Evolutionary conservation across 1,140 invertebrate genomes (phyloP), one percentile per base, ranked within the genome.

Genomic region (Drosophila bipectinata): DNA sequence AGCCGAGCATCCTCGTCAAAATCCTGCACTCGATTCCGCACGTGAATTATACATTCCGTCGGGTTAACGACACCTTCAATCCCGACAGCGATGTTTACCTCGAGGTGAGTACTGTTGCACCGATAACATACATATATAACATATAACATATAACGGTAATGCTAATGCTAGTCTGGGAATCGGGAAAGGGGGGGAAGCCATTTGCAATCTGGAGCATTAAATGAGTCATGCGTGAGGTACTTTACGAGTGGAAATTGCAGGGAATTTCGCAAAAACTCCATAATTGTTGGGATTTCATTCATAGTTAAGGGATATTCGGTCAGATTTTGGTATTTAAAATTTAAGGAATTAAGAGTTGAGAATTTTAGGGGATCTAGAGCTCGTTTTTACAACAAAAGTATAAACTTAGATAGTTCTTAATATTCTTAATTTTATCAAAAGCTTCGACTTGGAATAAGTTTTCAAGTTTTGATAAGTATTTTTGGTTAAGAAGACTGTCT

Each of bases 21-120:
- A 95, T 97, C 92, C 95, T 98, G 92, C 97, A 98, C 92, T 93
- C 94, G 82, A 94, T 98, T 93, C 96, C 96, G 62, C 96, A 97
- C 92, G 93, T 97, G 91, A 97, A 97, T 94, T 96, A 98, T 84
- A 96, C 96, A 75, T 95, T 98, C 88, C 95, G 97, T 91, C 93
- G 94, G 72, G 96, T 98, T 92, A 98, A 98, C 93, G 96, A 95
- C 85, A 98, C 96, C 68, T 98, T 99, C 92, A 96, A 97, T 93
- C 97, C 97, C 51, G 94, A 96, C 79, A 97, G 96, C 78, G 95
- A 96, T 83, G 94, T 97, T 87, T 99, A 99, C 93, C 94, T 97
- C 79, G 97, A 98, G 95, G 97, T 97, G 91, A 93, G 93, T 88
- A 37, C 34, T 12, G 34, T 37, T 37, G 34, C 34, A 37, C 39